Percentiles rank a stretch among this genome's conserved stretches.
Evolutionary conservation across 2,888 invertebrate species (phyloP).

Genomic region (Pandemis corylana): DNA sequence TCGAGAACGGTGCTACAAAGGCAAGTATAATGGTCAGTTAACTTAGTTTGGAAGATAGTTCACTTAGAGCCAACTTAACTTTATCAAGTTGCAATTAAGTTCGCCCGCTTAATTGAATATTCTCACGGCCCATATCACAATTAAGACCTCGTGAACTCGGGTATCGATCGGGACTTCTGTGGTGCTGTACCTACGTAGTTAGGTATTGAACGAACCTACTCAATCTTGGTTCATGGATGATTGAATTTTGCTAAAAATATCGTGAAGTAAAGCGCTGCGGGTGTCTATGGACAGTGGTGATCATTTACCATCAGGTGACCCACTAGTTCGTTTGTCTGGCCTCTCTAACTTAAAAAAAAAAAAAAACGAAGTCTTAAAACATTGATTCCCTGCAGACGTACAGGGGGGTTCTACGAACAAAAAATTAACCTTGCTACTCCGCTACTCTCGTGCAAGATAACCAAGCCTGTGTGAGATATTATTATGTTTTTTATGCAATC

Average conservation of each 20-base stretch:
- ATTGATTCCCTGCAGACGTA: too few relatives aligned
- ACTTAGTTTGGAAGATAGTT: constrained; percentile 84
- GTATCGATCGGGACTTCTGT: constrained; percentile 63
- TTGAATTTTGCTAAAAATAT: neutral
- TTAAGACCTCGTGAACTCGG: constrained; percentile 78
- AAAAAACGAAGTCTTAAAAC: too few relatives aligned
- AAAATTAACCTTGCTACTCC: too few relatives aligned
- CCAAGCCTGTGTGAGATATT: too few relatives aligned
- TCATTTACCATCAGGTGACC: too few relatives aligned
- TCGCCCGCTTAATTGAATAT: constrained; percentile 79
- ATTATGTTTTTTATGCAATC: too few relatives aligned
- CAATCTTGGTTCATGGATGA: neutral
- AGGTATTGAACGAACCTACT: constrained; percentile 1
- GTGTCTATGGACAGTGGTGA: too few relatives aligned
- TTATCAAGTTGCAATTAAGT: constrained; percentile 84
- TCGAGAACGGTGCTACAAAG: constrained; percentile 77
- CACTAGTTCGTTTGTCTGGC: too few relatives aligned
- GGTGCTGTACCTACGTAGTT: constrained; percentile 12
- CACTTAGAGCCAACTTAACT: constrained; percentile 81
- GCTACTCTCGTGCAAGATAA: too few relatives aligned
- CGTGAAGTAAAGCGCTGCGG: too few relatives aligned
- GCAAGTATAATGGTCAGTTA: constrained; percentile 84
- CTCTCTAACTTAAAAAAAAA: too few relatives aligned
- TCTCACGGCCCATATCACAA: constrained; percentile 80
- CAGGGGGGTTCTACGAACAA: too few relatives aligned